phyloP scores from a whole-genome alignment of 2,797 vertebrate genomes.

The Liasis olivaceus region DNA sequence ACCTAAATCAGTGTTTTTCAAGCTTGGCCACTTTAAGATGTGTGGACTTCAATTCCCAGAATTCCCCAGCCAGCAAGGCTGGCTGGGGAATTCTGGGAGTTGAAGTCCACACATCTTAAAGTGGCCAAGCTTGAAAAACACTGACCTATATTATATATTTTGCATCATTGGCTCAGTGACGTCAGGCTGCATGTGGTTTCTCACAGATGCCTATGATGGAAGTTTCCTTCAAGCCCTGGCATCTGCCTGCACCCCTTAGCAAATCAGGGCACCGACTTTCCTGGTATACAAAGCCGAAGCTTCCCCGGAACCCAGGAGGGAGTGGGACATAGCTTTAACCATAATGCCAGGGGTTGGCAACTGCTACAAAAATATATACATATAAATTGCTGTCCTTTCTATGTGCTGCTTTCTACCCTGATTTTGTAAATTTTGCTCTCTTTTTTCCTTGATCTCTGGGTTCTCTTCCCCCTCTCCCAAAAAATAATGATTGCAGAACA shows the following conservation, averaged over 20 bases:
- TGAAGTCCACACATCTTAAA: not conserved
- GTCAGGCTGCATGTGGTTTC: no score
- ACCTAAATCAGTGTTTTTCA: not conserved
- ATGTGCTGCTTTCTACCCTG: not conserved
- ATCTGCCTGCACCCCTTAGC: not conserved
- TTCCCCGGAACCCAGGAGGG: no score
- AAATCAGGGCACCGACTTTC: not conserved
- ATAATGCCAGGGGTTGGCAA: no score
- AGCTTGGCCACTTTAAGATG: not conserved
- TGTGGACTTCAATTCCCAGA: not conserved
- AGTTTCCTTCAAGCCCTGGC: not conserved
- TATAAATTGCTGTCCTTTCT: no score
- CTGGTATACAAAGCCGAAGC: not conserved
- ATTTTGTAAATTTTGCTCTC: not conserved
- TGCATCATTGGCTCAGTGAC: no score
- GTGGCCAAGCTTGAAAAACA: not conserved
- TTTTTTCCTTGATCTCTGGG: accelerated
- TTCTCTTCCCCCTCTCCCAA: not conserved
- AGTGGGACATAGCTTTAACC: not conserved
- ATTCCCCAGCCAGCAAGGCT: no score
- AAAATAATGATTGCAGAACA: not conserved
- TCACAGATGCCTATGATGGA: not conserved
- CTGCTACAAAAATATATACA: not conserved
- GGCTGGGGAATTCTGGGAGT: not conserved
- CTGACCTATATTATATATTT: no score